Conservation (phyloP, 2,113 vertebrate genomes). For the Typhlomys cinereus region DNA sequence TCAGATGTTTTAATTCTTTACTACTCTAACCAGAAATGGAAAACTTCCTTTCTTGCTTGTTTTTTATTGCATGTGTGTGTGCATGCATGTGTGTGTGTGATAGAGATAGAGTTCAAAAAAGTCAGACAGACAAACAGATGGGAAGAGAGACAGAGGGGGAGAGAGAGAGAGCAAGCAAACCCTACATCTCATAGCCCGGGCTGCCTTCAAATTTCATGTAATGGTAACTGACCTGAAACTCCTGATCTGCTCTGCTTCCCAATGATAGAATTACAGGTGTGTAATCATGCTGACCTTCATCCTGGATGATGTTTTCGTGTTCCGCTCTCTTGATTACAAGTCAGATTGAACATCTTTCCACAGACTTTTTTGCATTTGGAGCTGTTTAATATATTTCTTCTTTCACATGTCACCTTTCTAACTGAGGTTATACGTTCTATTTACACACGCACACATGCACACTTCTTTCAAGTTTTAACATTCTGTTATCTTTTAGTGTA, state of each 20-base stretch:
- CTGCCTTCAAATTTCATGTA: not conserved
- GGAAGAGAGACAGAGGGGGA: no score
- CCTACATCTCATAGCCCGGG: not conserved
- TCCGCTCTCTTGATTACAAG: not conserved
- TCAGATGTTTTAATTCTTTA: not conserved
- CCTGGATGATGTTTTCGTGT: not conserved
- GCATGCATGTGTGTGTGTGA: no score
- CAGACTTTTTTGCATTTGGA: not conserved
- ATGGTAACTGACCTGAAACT: not conserved
- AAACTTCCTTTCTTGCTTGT: no score
- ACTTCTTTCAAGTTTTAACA: not conserved
- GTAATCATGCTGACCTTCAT: not conserved
- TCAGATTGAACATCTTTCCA: not conserved
- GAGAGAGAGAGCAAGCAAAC: no score
- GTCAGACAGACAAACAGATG: no score
- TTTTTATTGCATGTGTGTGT: no score
- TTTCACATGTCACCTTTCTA: no score
- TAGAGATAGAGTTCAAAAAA: no score
- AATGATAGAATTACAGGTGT: not conserved
- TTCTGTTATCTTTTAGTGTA: not conserved
- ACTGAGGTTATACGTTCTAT: no score
- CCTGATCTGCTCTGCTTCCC: not conserved
- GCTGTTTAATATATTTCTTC: slow-evolving; percentile 27
- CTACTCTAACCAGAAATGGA: not conserved
- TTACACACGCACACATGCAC: not conserved